These are phyloP conservation scores for Atrina japonica DNA, from an alignment of 2,888 invertebrate genomes.

Conservation along the genomic window DNA sequence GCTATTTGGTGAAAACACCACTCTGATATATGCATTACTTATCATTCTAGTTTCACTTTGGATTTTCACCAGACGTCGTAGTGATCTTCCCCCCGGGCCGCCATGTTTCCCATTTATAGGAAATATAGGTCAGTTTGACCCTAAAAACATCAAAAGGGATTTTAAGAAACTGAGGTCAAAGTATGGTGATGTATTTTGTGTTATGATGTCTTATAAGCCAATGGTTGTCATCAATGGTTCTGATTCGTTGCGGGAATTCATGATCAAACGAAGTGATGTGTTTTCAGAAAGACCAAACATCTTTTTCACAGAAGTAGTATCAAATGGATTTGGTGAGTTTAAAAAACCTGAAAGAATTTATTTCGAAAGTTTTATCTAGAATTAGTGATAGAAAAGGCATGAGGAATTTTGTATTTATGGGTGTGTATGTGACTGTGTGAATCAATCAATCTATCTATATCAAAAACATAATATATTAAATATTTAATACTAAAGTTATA, in stretches of 20 bases:
- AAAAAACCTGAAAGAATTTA: too few relatives aligned
- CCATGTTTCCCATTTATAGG: conserved; percentile 10
- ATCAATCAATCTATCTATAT: too few relatives aligned
- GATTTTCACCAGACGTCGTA: conserved; percentile 16
- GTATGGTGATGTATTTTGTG: conserved; percentile 3
- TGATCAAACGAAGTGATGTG: conserved; percentile 8
- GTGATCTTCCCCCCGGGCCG: conserved; percentile 7
- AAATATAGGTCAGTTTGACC: conserved; percentile 6
- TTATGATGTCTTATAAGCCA: conserved; percentile 15
- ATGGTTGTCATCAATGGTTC: conserved; percentile 6
- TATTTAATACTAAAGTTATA: too few relatives aligned
- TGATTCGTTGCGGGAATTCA: neutral
- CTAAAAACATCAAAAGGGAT: neutral
- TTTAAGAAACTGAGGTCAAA: neutral
- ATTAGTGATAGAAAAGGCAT: too few relatives aligned
- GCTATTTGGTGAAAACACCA: conserved; percentile 20
- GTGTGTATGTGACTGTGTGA: too few relatives aligned
- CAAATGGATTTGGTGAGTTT: neutral
- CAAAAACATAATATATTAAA: too few relatives aligned
- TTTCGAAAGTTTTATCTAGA: too few relatives aligned
- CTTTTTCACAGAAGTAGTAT: neutral
- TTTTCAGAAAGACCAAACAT: conserved; percentile 10
- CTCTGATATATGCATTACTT: neutral
- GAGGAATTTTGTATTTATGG: too few relatives aligned
- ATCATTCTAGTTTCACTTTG: neutral